These are phyloP conservation scores for Hydra vulgaris DNA, from an alignment of 30 jellyfish, hydroid and myxozoan species.

Conservation along the genomic window DNA sequence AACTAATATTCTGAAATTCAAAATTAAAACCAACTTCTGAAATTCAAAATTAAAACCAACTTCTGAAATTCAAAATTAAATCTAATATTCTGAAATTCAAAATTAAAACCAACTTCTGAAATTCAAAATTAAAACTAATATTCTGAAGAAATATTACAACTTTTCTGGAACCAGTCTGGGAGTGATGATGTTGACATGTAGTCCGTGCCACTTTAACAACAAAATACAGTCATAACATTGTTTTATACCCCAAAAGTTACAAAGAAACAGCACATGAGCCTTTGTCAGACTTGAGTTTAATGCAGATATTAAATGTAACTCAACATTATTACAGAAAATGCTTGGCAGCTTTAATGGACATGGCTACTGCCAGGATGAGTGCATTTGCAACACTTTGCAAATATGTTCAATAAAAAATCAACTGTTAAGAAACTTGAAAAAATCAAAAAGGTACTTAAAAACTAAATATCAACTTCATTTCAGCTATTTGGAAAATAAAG, in stretches of 20 bases:
- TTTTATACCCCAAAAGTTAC: background rate
- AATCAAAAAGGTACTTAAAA: slow-evolving; percentile 7
- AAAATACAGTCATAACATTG: slow-evolving; percentile 8
- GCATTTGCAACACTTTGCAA: slow-evolving; percentile 10
- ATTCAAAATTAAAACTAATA: no score
- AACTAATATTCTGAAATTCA: no score
- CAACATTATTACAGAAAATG: slow-evolving; percentile 4
- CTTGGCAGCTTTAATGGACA: slow-evolving; percentile 15
- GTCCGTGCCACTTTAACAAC: slow-evolving; percentile 13
- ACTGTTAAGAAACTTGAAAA: slow-evolving; percentile 3
- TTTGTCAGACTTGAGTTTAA: slow-evolving; percentile 10
- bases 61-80: no score
- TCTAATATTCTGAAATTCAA: no score
- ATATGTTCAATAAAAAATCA: background rate
- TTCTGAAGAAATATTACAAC: no score
- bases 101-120: no score
- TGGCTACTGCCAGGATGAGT: slow-evolving; percentile 1
- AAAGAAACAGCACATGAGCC: background rate
- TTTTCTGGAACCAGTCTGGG: no score
- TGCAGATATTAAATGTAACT: slow-evolving; percentile 12
- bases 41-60: no score
- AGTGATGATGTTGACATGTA: slow-evolving; percentile 3
- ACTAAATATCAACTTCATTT: slow-evolving; percentile 9
- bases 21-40: no score
- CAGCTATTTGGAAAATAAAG: slow-evolving; percentile 4